Evolutionary conservation across 1,140 invertebrate genomes (phyloP).

Genomic region (Myzus persicae): DNA sequence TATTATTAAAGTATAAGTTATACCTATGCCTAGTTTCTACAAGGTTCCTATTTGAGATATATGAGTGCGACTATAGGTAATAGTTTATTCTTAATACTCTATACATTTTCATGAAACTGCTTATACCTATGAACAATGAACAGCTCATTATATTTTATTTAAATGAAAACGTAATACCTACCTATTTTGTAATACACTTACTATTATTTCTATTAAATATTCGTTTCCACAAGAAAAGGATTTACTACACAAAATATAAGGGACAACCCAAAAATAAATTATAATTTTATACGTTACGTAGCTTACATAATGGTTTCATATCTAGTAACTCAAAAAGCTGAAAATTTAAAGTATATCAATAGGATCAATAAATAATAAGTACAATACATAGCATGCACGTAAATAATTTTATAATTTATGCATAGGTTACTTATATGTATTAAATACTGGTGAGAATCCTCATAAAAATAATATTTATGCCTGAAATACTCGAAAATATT

Average conservation of each 20-base stretch:
- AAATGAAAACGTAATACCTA: neutral
- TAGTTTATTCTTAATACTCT: neutral
- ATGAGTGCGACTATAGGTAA: neutral
- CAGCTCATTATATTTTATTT: neutral
- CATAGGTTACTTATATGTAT: too few relatives aligned
- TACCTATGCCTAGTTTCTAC: too few relatives aligned
- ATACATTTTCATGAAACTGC: too few relatives aligned
- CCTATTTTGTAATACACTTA: neutral
- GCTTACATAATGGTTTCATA: neutral
- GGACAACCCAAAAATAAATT: neutral
- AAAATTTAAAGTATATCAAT: too few relatives aligned
- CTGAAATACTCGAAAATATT: too few relatives aligned
- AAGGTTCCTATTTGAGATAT: neutral
- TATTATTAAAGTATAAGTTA: neutral
- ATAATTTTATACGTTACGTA: neutral
- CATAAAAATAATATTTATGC: too few relatives aligned
- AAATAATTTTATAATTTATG: too few relatives aligned
- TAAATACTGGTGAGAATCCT: too few relatives aligned
- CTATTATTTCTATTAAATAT: neutral
- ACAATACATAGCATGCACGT: too few relatives aligned
- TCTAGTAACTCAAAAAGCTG: too few relatives aligned
- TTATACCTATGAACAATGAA: neutral
- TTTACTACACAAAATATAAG: too few relatives aligned
- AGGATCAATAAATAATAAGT: too few relatives aligned
- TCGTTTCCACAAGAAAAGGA: neutral